Base-by-base conservation (phyloP, 2,113 vertebrate species). In the Cygnus buccinator region DNA sequence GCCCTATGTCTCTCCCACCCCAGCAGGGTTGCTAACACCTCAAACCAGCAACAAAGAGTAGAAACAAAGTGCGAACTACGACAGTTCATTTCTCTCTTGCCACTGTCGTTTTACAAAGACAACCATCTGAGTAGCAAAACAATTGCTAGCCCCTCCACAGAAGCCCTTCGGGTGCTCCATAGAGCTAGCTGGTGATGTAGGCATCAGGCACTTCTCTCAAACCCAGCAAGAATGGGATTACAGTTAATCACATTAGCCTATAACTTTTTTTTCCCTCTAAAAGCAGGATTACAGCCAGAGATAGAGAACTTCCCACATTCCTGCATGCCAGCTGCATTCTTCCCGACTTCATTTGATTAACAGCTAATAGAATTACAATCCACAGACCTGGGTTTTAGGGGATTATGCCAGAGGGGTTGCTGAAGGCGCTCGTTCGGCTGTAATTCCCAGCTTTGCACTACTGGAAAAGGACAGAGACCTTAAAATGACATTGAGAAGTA, bases 321-420 rank as follows among this genome's bases (percentile, higher is more conserved):
- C 91, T 37, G 6, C 84, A 95, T 20, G 57, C 66, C 92, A 95
- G 62, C 77, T 94, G 81, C 80, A 95, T 96, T 96, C 90, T 91
- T 89, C 74, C 86, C 89, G 89, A 63, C 77, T 85, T 84, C 5
- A 71, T 71, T 84, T 84, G 84, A 59, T 84, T 93, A 93, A 93
- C 3, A 1, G 85, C 66, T 96, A 96, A 96, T 94, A 97, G 93
- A 97, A 94, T 96, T 96, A 96, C 55, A 63, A 87, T 94, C 74
- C 84, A 52, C 55, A 94, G 81, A 96, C 93, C 89, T 73, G 66
- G 93, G 96, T 95, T 96, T 96, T 82, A 79, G 75, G 55, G 78
- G 91, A 97, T 97, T 96, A 94, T 74, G 66, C 58, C 28, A 61
- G 43, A 82, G 81, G 84, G 74, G 50, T 28, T 96, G 93, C 59